Percentiles rank a stretch among this genome's conserved stretches.
These are phyloP conservation scores for Sussaba pulchella DNA, from an alignment of 2,888 invertebrate species.

Conservation along the genomic window DNA sequence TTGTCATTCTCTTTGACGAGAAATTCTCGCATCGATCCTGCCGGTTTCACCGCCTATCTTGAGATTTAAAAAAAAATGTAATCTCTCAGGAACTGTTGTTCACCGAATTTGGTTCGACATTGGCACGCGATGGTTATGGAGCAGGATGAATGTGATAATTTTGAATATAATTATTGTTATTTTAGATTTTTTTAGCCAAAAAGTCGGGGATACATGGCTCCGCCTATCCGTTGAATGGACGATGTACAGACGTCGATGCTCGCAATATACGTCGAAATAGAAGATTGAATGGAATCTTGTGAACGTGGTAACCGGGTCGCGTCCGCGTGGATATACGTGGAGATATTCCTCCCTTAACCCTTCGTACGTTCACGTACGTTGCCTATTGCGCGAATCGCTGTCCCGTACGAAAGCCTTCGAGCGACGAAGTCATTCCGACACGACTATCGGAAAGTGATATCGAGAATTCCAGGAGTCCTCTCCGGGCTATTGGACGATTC, in stretches of 20 bases:
- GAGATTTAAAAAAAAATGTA: too few species aligned
- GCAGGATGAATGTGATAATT: too few species aligned
- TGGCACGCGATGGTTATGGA: too few species aligned
- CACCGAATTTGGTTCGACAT: too few species aligned
- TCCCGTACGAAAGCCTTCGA: constrained; percentile 49
- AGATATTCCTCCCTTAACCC: background rate
- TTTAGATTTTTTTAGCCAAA: too few species aligned
- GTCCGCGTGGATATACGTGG: constrained; percentile 26
- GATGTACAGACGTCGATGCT: constrained; percentile 4
- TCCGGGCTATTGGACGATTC: constrained; percentile 73
- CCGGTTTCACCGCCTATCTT: background rate
- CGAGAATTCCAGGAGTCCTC: constrained; percentile 76
- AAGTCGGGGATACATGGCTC: too few species aligned
- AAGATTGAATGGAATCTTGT: constrained; percentile 75
- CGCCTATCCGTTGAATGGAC: too few species aligned
- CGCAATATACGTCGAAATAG: constrained; percentile 67
- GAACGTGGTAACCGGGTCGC: constrained; percentile 55
- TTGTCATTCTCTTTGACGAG: background rate
- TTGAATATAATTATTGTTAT: too few species aligned
- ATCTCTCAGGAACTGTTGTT: background rate
- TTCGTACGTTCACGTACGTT: constrained; percentile 23
- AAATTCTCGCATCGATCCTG: background rate
- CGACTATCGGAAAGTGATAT: constrained; percentile 78
- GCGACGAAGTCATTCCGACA: constrained; percentile 66
- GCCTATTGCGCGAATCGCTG: constrained; percentile 11